Evolutionary conservation across 2,888 invertebrate genomes (phyloP), one percentile per base, ranked within the genome.

Genomic region (Diarsia mendica): DNA sequence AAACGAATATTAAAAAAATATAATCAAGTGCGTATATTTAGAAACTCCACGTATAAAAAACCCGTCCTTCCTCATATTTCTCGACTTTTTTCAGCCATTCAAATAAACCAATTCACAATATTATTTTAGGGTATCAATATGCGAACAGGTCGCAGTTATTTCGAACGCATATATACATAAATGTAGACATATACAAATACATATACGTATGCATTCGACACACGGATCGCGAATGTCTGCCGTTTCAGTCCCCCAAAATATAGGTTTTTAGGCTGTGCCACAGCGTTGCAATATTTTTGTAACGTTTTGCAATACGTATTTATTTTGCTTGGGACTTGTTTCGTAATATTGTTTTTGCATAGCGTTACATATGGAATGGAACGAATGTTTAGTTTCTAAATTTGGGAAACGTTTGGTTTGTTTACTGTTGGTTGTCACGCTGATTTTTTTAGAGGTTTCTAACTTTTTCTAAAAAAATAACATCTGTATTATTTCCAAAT

Each of bases 301-400:
- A 75, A 64, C 60, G 69, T 85, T 77, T 80, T 70, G 83, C 79
- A 86, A 86, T 87, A 67, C 82, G 48, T 55, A 79, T 87, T 84
- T 80, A 80, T 80, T 80, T 82, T 72, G 72, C 70, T 78, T 87
- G 65, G 69, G 65, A 69, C 66, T 79, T 55, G 82, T 84, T 81
- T 85, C 74, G 73, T 83, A 81, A 87, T 75, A 71, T 80, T 83
- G 67, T 78, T 74, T 87, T 82, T 85, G 78, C 85, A 84, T 87
- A 78, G 65, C 46, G 72, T 67, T 85, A 77, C 87, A 84, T 85
- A 87, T 85, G 87, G 73, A 83, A 65, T 77, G 81, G 78, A 85
- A 85, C 82, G 70, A 87, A 87, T 83, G 79, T 75, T 74, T 76
- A 80, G 86, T 78, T 78, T 69, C 61, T 23, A 63, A 66, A 82